phyloP scores from a whole-genome alignment of 2,888 invertebrate species.

The Lypha dubia region DNA sequence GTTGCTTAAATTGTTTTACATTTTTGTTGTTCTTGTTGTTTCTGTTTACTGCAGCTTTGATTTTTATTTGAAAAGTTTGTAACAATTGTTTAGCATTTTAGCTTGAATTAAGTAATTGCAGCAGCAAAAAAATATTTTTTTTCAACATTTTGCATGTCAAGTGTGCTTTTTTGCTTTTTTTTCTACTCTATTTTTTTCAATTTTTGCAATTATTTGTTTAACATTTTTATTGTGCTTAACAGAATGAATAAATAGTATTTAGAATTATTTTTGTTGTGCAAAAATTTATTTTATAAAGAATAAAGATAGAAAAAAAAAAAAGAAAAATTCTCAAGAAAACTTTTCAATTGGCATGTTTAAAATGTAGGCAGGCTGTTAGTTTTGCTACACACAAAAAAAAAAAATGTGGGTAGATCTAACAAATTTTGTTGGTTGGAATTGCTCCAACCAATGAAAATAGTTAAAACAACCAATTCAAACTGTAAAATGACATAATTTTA shows the following conservation, averaged over 20 bases:
- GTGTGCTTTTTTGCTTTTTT: constrained; percentile 36
- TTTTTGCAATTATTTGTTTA: constrained; percentile 52
- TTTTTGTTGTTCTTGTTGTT: constrained; percentile 17
- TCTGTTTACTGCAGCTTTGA: constrained; percentile 24
- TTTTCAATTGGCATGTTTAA: constrained; percentile 22
- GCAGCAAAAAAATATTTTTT: constrained; percentile 50
- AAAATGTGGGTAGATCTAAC: too few relatives aligned
- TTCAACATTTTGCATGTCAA: constrained; percentile 67
- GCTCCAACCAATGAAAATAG: too few relatives aligned
- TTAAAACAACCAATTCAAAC: too few relatives aligned
- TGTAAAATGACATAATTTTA: too few relatives aligned
- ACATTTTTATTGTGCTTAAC: constrained; percentile 53
- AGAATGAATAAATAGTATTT: constrained; percentile 56
- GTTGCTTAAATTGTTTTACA: constrained; percentile 51
- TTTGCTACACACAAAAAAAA: too few relatives aligned
- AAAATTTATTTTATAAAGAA: constrained; percentile 40
- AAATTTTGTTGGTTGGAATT: too few relatives aligned
- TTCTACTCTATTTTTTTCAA: background rate
- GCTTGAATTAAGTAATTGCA: constrained; percentile 37
- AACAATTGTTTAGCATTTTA: constrained; percentile 63
- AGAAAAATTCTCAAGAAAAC: background rate
- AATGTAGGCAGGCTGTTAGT: background rate
- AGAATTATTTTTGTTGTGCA: constrained; percentile 52
- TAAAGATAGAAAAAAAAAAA: too few relatives aligned
- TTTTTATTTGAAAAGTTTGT: constrained; percentile 40